Conservation (phyloP, 2,113 vertebrate species). For the Amphiprion percula region DNA sequence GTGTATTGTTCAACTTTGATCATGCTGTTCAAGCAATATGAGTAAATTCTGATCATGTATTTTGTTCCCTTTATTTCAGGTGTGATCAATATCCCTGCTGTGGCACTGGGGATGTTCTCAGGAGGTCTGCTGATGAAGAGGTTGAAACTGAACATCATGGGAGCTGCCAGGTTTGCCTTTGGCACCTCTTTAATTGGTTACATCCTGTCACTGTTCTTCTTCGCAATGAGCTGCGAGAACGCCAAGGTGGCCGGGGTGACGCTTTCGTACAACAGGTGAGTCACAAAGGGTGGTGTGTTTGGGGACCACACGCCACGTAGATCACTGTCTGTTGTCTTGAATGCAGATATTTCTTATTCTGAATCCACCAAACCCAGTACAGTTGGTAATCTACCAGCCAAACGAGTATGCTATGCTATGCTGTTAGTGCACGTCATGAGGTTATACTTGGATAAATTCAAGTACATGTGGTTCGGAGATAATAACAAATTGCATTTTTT, state of each 20-base stretch:
- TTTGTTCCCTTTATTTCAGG: slow-evolving; percentile 77
- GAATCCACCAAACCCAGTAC: too few relatives aligned
- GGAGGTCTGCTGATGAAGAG: slow-evolving; percentile 94
- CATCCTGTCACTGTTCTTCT: slow-evolving; percentile 85
- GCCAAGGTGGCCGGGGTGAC: slow-evolving; percentile 91
- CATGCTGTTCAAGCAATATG: too few relatives aligned
- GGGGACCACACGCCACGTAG: neutral
- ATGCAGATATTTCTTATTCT: neutral
- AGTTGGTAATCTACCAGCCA: too few relatives aligned
- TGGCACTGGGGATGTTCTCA: slow-evolving; percentile 91
- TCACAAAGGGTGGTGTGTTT: slow-evolving; percentile 1
- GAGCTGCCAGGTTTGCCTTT: slow-evolving; percentile 88
- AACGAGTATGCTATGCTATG: too few relatives aligned
- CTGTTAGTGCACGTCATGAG: too few relatives aligned
- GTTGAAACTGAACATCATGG: slow-evolving; percentile 89
- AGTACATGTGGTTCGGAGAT: too few relatives aligned
- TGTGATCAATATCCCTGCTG: slow-evolving; percentile 90
- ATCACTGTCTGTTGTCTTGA: neutral
- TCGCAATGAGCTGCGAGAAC: slow-evolving; percentile 89
- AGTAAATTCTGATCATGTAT: neutral
- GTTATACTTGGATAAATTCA: too few relatives aligned
- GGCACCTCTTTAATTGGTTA: slow-evolving; percentile 85
- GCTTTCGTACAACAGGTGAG: slow-evolving; percentile 90
- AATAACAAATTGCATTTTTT: too few relatives aligned
- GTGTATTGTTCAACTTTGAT: neutral